A percentile compares a stretch with the other conserved stretches of the same genome.
These are phyloP conservation scores for Drosophila subquinaria DNA, from an alignment of 2,888 invertebrate species.

Conservation along the genomic window DNA sequence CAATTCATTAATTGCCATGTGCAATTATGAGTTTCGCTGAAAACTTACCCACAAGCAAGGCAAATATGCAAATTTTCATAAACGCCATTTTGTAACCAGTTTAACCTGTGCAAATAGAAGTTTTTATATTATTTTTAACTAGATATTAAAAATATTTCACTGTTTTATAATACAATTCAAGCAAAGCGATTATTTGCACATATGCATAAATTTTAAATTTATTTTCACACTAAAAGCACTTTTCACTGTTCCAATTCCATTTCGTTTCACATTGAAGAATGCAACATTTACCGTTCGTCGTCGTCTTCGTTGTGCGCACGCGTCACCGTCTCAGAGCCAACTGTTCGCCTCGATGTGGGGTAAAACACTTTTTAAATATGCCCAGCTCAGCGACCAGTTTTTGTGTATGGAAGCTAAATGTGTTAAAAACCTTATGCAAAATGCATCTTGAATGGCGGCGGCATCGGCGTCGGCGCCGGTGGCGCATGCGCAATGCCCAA, in stretches of 20 bases:
- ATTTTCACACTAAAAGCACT: slow-evolving; percentile 36
- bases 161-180: neutral
- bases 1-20: slow-evolving; percentile 57
- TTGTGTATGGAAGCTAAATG: slow-evolving; percentile 20
- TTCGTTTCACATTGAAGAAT: slow-evolving; percentile 17
- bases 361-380: slow-evolving; percentile 49
- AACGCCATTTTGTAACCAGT: slow-evolving; percentile 74
- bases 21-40: slow-evolving; percentile 50
- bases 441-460: slow-evolving; percentile 48
- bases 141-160: neutral
- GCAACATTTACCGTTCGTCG: slow-evolving; percentile 52
- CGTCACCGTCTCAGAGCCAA: slow-evolving; percentile 64
- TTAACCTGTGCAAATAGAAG: slow-evolving; percentile 58
- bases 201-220: neutral
- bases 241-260: slow-evolving; percentile 37
- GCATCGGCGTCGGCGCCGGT: slow-evolving; percentile 25
- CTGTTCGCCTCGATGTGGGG: slow-evolving; percentile 39
- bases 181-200: neutral
- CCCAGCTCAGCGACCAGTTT: slow-evolving; percentile 48
- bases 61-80: slow-evolving; percentile 81
- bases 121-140: slow-evolving; percentile 24
- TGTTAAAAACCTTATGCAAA: slow-evolving; percentile 61
- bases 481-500: slow-evolving; percentile 63
- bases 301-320: slow-evolving; percentile 59
- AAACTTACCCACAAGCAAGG: slow-evolving; percentile 80